Percentiles rank a stretch among this genome's conserved stretches.
phyloP scores from a whole-genome alignment of 2,113 vertebrate species.

The Burhinus bistriatus region DNA sequence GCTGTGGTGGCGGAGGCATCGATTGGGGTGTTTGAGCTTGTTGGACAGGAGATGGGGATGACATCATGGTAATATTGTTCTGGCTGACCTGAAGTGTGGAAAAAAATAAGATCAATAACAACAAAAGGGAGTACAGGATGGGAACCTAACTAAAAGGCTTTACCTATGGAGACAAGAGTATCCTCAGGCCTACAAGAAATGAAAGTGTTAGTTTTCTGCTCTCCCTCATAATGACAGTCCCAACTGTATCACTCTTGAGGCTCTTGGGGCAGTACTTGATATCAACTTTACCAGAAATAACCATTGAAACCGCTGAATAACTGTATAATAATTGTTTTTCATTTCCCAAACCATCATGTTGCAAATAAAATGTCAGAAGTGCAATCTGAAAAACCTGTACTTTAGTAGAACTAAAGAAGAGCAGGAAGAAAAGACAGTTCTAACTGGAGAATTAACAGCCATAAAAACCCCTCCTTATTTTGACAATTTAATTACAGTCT shows the following conservation, averaged over 20 bases:
- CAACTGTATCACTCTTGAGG: not conserved
- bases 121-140: not conserved
- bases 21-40: constrained; percentile 89
- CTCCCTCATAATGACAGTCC: not conserved
- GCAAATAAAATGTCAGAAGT: not conserved
- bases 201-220: not conserved
- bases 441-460: not conserved
- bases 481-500: not conserved
- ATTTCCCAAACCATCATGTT: not conserved
- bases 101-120: not conserved
- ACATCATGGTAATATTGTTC: constrained; percentile 84
- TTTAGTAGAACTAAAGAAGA: not conserved
- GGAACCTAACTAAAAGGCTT: constrained; percentile 14
- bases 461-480: not conserved
- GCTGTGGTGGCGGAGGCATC: constrained; percentile 91
- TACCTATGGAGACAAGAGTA: not conserved
- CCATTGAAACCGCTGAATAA: not conserved
- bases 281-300: not conserved
- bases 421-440: not conserved
- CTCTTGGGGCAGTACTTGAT: not conserved
- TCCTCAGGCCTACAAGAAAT: constrained; percentile 19
- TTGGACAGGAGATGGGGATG: constrained; percentile 89
- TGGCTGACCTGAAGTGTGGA: constrained; percentile 79
- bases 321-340: not conserved
- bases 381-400: not conserved